These are phyloP conservation scores for Polydrusus cervinus DNA, from an alignment of 2,888 invertebrate species.

Conservation along the genomic window DNA sequence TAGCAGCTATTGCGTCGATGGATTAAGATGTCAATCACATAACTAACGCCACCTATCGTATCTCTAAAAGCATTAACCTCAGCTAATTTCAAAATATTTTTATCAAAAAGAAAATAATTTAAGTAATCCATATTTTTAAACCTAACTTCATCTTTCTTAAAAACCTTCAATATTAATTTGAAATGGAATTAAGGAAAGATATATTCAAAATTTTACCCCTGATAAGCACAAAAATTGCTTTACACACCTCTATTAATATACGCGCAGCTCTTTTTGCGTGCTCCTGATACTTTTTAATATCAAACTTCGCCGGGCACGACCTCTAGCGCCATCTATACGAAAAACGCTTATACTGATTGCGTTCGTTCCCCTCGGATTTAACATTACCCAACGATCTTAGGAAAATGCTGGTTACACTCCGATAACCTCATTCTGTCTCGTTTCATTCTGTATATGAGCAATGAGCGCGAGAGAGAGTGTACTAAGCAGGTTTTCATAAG, in stretches of 20 bases:
- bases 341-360: conserved; percentile 35
- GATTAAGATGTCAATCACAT: not conserved
- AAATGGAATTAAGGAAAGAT: no score
- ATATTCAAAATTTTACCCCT: not conserved
- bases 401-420: conserved; percentile 17
- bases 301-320: conserved; percentile 12
- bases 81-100: no score
- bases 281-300: conserved; percentile 17
- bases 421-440: not conserved
- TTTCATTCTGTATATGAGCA: not conserved
- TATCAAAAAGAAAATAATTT: no score
- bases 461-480: not conserved
- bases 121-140: no score
- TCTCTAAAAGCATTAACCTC: no score
- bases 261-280: not conserved
- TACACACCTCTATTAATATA: not conserved
- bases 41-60: conserved; percentile 9
- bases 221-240: not conserved
- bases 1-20: no score
- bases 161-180: no score
- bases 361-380: conserved; percentile 49
- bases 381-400: conserved; percentile 16
- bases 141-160: no score
- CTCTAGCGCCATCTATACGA: conserved; percentile 47
- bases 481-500: conserved; percentile 16